phyloP scores from a whole-genome alignment of 2,888 invertebrate species.

The Marasmarcha lunaedactyla region DNA sequence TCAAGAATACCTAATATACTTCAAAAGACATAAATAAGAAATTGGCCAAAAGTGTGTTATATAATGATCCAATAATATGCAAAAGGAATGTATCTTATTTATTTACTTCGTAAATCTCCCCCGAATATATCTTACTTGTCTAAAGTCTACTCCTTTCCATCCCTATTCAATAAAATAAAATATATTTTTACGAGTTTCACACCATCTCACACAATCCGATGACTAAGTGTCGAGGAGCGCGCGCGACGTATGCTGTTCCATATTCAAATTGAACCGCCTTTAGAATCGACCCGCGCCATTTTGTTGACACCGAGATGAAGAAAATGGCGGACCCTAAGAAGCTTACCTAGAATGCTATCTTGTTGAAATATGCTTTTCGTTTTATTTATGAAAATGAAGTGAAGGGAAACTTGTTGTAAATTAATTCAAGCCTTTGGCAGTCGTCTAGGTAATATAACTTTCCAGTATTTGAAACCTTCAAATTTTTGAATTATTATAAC shows the following conservation, averaged over 20 bases:
- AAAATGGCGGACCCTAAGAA: constrained; percentile 50
- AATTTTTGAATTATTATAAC: no score
- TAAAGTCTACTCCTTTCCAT: constrained; percentile 21
- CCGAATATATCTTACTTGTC: no score
- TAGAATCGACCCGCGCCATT: constrained; percentile 52
- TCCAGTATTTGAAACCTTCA: no score
- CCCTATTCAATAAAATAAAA: constrained; percentile 37
- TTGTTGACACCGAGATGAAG: constrained; percentile 47
- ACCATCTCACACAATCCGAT: constrained; percentile 65
- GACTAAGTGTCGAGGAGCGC: constrained; percentile 60
- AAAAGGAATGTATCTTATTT: no score
- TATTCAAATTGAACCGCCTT: constrained; percentile 64
- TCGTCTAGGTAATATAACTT: no score
- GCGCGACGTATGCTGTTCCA: constrained; percentile 67
- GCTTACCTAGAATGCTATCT: constrained; percentile 35
- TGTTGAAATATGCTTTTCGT: constrained; percentile 20
- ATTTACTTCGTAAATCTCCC: no score
- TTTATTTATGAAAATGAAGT: background rate
- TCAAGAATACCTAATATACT: no score
- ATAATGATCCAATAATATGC: no score
- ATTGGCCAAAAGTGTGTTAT: no score
- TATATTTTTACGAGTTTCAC: constrained; percentile 64
- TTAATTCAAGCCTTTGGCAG: no score
- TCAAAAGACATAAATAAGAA: no score
- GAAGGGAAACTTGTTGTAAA: no score